Base-by-base conservation (phyloP, 1,140 invertebrate species). In the Brachionus angularis region DNA sequence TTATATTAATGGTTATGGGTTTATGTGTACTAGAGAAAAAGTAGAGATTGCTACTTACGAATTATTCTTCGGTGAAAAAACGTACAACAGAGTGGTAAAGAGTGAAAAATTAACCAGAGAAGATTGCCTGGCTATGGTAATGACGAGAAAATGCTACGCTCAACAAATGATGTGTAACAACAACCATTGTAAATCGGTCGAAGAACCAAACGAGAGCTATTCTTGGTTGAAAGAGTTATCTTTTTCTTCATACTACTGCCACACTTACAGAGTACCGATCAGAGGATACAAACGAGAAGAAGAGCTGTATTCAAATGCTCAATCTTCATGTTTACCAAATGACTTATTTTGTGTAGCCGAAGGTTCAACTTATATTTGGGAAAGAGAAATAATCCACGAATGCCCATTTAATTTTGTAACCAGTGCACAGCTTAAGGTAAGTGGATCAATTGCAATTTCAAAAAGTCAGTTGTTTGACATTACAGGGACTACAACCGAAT, bases 241-340 rank as follows among this genome's bases (percentile, higher is more conserved):
- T n/a, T 52, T 52, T 52, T 52, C 49, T n/a, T 52, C 49, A 52
- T 34, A 55, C 10, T 16, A 55, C 21, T 55, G 31, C 16, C 21
- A n/a, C 33, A 55, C 52, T 18, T 33, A 33, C 14, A 55, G 34
- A 21, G 34, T 55, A 16, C 52, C 27, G 21, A 55, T 55, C n/a
- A 55, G 52, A 55, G 29, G 52, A 33, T 16, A 55, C n/a, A 18
- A 1, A 5, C 8, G 16, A 0, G 16, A 31, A 10, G 52, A 34
- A 33, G 33, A 34, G 33, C 52, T 55, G 31, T 55, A 33, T 36
- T 14, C 16, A 7, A 55, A 21, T 29, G 27, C 50, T 1, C 25
- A 55, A 33, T 33, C 27, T 3, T 21, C 16, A 33, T 55, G 52
- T 34, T 18, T 34, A 2, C 27, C 52, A 18, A 55, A 16, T 33